phyloP scores from a whole-genome alignment of 1,140 invertebrate species.

The Lepidostoma basale region DNA sequence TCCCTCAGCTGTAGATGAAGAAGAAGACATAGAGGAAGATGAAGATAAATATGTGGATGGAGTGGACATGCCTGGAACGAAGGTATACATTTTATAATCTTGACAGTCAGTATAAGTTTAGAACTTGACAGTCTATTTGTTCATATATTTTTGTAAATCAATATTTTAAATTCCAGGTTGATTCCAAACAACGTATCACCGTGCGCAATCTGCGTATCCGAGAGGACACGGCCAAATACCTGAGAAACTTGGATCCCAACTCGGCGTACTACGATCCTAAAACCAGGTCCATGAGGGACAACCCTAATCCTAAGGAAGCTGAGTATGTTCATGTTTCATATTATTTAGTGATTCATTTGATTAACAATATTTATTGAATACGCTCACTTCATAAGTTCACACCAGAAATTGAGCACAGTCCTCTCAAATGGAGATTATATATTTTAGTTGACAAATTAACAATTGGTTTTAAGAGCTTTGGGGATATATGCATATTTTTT shows the following conservation, averaged over 20 bases:
- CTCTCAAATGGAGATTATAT: too few relatives aligned
- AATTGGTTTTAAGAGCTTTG: too few relatives aligned
- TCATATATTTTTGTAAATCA: background rate
- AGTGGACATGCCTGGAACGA: conserved; percentile 98
- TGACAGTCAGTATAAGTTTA: background rate
- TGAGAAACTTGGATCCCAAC: conserved; percentile 95
- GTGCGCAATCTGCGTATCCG: conserved; percentile 97
- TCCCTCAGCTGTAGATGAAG: conserved; percentile 61
- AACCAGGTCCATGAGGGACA: conserved; percentile 97
- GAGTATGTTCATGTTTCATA: conserved; percentile 66
- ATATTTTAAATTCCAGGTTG: conserved; percentile 66
- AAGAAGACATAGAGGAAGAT: conserved; percentile 79
- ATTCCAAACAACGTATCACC: conserved; percentile 98
- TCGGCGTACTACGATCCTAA: conserved; percentile 99
- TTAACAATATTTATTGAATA: too few relatives aligned
- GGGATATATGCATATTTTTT: too few relatives aligned
- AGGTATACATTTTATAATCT: conserved; percentile 57
- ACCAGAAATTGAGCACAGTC: too few relatives aligned
- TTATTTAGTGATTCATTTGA: too few relatives aligned
- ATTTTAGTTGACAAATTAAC: too few relatives aligned
- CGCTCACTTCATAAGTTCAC: too few relatives aligned
- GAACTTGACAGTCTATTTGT: background rate
- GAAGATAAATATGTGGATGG: conserved; percentile 97
- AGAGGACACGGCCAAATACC: conserved; percentile 98
- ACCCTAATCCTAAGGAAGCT: conserved; percentile 82